Percentiles rank a stretch among this genome's conserved stretches.
Evolutionary conservation across 2,113 vertebrate genomes (phyloP).

Genomic region (Takifugu bimaculatus): DNA sequence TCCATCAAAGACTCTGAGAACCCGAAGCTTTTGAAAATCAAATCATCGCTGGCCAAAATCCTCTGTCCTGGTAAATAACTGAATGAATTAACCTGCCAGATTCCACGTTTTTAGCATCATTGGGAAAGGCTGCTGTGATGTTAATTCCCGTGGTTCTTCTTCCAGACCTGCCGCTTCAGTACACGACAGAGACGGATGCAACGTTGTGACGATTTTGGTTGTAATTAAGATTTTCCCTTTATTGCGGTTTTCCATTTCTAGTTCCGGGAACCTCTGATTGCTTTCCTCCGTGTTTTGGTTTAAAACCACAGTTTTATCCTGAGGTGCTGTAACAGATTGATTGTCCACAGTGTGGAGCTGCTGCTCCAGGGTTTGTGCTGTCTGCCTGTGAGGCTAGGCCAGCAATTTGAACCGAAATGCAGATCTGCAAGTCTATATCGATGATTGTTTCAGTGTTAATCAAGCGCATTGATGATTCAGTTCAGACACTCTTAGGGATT

Average conservation of each 20-base stretch:
- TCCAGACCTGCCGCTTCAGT: conserved; percentile 33
- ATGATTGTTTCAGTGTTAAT: conserved; percentile 3
- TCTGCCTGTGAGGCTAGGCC: not conserved
- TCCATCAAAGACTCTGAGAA: conserved; percentile 74
- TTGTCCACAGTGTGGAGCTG: conserved; percentile 57
- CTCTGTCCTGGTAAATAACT: conserved; percentile 75
- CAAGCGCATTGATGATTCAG: conserved; percentile 1
- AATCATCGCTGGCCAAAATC: conserved; percentile 71
- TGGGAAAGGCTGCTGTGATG: not conserved
- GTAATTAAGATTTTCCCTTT: too few species aligned
- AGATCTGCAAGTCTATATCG: conserved; percentile 9
- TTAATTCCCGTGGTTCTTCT: conserved; percentile 4
- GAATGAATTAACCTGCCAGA: too few species aligned
- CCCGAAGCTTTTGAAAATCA: conserved; percentile 69
- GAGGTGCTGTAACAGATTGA: too few species aligned
- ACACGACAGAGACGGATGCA: not conserved
- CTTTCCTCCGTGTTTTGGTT: too few species aligned
- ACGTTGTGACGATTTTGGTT: not conserved
- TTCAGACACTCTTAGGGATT: conserved; percentile 12
- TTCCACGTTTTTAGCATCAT: not conserved
- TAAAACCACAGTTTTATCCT: too few species aligned
- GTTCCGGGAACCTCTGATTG: too few species aligned
- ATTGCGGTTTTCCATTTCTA: not conserved
- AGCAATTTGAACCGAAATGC: conserved; percentile 7
- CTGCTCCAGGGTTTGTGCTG: conserved; percentile 6